Percentiles rank a stretch among this genome's conserved stretches.
Evolutionary conservation across 2,797 vertebrate species (phyloP).

Genomic region (Distichodus sexfasciatus): DNA sequence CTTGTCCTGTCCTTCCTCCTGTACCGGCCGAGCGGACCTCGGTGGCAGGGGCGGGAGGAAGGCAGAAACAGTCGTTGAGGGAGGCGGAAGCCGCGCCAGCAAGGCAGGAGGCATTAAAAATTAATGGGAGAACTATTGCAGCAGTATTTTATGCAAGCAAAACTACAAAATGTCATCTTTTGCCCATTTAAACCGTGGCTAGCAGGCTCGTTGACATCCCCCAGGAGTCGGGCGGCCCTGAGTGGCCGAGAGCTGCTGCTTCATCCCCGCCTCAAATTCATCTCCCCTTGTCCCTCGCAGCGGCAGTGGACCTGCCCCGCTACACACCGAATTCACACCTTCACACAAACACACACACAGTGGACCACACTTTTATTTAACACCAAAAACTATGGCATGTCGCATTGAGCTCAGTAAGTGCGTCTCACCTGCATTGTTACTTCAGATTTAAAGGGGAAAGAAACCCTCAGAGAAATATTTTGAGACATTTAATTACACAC

Average conservation of each 20-base stretch:
- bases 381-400: neutral
- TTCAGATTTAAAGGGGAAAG: too few species aligned
- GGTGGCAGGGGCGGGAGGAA: constrained; percentile 9
- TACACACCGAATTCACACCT: neutral
- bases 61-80: constrained; percentile 53
- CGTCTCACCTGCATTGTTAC: neutral
- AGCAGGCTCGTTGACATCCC: constrained; percentile 48
- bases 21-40: constrained; percentile 28
- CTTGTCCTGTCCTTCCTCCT: constrained; percentile 29
- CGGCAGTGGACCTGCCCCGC: neutral
- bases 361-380: constrained; percentile 3
- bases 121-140: constrained; percentile 79
- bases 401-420: constrained; percentile 5
- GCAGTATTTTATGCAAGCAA: constrained; percentile 73
- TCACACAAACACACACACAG: neutral
- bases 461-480: too few species aligned
- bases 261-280: constrained; percentile 35
- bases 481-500: too few species aligned
- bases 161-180: constrained; percentile 59
- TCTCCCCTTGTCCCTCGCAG: constrained; percentile 15
- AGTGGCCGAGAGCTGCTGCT: constrained; percentile 20
- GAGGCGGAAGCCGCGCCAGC: constrained; percentile 69
- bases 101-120: constrained; percentile 79
- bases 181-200: constrained; percentile 45
- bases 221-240: constrained; percentile 22